Conservation (phyloP, 30 jellyfish, hydroid and myxozoan species). For the Nemopilema nomurai region DNA sequence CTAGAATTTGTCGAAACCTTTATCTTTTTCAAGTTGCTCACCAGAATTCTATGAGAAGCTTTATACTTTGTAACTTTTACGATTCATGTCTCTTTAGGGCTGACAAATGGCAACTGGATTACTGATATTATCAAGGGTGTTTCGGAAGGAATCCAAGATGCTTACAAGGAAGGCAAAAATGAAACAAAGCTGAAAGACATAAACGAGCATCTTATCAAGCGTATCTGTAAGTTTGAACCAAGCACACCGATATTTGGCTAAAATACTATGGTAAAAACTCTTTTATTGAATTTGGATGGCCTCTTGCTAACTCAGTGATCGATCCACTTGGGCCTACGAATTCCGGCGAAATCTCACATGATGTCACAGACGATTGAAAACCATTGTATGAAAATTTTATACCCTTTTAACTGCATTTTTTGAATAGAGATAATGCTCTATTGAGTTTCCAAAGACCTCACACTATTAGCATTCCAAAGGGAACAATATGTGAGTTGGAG, state of each 20-base stretch:
- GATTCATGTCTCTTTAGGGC: too few species aligned
- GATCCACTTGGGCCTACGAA: not conserved
- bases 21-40: not conserved
- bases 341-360: not conserved
- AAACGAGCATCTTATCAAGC: constrained; percentile 19
- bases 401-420: constrained; percentile 19
- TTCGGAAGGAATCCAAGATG: constrained; percentile 36
- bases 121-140: constrained; percentile 21
- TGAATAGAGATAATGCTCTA: constrained; percentile 1
- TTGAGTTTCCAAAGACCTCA: not conserved
- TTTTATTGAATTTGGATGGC: too few species aligned
- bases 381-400: constrained; percentile 35
- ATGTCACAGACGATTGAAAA: constrained; percentile 3
- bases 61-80: too few species aligned
- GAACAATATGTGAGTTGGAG: constrained; percentile 1
- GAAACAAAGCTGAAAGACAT: constrained; percentile 4
- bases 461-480: constrained; percentile 29
- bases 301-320: too few species aligned
- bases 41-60: not conserved
- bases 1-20: not conserved
- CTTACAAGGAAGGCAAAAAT: constrained; percentile 14
- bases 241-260: too few species aligned
- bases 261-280: too few species aligned
- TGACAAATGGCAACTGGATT: constrained; percentile 19
- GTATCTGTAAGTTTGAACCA: constrained; percentile 7